Evolutionary conservation across 2,888 invertebrate genomes (phyloP), one percentile per base, ranked within the genome.

Genomic region (Catocala sponsa): DNA sequence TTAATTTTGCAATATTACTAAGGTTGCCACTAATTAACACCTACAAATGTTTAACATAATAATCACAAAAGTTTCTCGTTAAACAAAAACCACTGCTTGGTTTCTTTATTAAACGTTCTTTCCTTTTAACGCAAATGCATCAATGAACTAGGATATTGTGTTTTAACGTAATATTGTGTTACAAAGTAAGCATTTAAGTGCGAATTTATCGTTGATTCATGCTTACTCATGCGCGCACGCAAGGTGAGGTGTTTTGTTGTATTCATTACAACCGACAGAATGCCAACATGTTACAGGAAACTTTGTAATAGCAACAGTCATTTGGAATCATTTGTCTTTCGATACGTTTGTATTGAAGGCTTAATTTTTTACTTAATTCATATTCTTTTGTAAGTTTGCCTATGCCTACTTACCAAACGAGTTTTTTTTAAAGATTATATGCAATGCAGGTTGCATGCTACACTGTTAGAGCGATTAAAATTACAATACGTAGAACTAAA

Each of bases 1-100:
- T 32, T 38, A 54, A 55, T 69, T 65, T 32, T n/a, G 5, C 11
- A 74, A 74, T 70, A 70, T 74, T 70, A 70, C 44, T 43, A 62
- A 59, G 52, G 53, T 59, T 62, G 53, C 58, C 53, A 49, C 13
- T 51, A 58, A 73, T 61, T 69, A 57, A 38, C 55, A 55, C 43
- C 32, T 32, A 50, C 38, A n/a, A 49, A 49, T 4, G 7, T 7
- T 55, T 41, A 15, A 11, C 48, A 42, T 12, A 49, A 9, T 32
- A 13, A 12, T 7, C 32, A 49, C 32, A 49, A 49, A 1, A 49
- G 13, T 6, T 12, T 13, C 33, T 10, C 15, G 33, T 1, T 49
- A 7, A n/a, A 12, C 5, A 13, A 1, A n/a, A n/a, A 35, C 50
- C 50, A 50, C 32, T 35, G 50, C 50, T n/a, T 32, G 35, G 6